Conservation (phyloP, 1,140 invertebrate species). For the Sminthurides bifidus region DNA sequence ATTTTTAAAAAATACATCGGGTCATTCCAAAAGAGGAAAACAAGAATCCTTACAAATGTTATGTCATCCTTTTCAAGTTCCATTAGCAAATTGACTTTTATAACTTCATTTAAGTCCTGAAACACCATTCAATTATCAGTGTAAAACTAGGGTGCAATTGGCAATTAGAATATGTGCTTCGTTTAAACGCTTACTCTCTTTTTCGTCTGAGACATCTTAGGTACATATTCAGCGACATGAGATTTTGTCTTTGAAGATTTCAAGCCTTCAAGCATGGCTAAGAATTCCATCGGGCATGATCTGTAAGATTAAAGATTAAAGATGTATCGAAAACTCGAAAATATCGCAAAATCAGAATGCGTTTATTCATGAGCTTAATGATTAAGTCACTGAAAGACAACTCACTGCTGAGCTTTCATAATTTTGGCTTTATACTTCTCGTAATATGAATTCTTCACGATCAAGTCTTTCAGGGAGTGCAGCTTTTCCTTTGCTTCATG, state of each 20-base stretch:
- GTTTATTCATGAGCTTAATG: constrained; percentile 3
- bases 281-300: constrained; percentile 59
- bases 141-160: neutral
- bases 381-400: neutral
- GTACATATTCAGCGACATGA: constrained; percentile 8
- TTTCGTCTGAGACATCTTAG: constrained; percentile 9
- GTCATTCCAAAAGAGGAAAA: neutral
- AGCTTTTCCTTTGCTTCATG: constrained; percentile 10
- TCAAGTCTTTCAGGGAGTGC: constrained; percentile 39
- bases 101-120: constrained; percentile 51
- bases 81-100: constrained; percentile 66
- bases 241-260: constrained; percentile 41
- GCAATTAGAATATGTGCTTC: constrained; percentile 37
- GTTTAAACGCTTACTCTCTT: constrained; percentile 26
- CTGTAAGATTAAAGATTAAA: constrained; percentile 22
- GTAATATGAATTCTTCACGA: constrained; percentile 65
- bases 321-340: neutral
- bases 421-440: constrained; percentile 72
- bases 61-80: constrained; percentile 49
- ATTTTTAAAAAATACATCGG: constrained; percentile 4
- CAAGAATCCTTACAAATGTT: constrained; percentile 16
- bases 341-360: neutral
- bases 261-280: constrained; percentile 36
- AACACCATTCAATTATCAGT: neutral
- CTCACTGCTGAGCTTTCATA: constrained; percentile 50